Conservation (phyloP, 2,113 vertebrate species). For the Enhydra lutris region DNA sequence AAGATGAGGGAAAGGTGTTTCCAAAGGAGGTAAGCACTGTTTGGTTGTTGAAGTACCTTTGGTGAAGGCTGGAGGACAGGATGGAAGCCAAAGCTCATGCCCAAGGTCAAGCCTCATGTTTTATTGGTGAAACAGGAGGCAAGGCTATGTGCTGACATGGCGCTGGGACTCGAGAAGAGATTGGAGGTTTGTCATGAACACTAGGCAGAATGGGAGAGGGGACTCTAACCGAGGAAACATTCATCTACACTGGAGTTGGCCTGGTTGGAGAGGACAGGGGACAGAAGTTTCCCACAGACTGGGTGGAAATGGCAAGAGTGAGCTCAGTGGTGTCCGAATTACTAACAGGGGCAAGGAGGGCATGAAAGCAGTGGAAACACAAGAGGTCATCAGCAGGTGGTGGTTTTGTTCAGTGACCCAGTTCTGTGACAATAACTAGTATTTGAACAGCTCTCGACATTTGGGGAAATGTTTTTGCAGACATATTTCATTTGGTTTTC, state of each 20-base stretch:
- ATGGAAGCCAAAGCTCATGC: neutral
- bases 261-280: neutral
- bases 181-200: neutral
- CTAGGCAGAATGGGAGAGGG: neutral
- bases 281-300: neutral
- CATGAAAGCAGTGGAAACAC: neutral
- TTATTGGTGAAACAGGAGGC: neutral
- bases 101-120: neutral
- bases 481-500: neutral
- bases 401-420: too few relatives aligned
- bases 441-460: neutral
- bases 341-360: neutral
- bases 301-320: neutral
- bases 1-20: neutral
- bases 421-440: neutral
- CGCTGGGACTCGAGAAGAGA: neutral
- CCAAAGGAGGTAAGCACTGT: neutral
- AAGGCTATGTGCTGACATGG: neutral
- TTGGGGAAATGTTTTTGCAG: neutral
- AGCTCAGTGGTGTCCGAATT: too few relatives aligned
- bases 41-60: neutral
- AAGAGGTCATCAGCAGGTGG: neutral
- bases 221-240: neutral
- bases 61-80: neutral
- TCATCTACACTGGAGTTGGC: neutral